Base-by-base conservation (phyloP, 1,140 invertebrate genomes). In the Zophobas atratus region DNA sequence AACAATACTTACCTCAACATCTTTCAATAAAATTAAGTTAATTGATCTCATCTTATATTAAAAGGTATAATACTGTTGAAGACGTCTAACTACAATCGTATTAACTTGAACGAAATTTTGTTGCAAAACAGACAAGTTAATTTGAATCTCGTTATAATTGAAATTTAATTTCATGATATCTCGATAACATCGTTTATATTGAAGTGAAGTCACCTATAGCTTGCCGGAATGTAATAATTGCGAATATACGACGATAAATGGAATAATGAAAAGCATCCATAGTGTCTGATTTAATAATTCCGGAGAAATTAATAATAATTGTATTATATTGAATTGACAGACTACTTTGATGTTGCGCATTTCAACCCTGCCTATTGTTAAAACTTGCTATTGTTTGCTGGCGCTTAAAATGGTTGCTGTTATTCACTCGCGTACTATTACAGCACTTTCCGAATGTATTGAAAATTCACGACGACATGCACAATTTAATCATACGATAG, bases 221-320 rank as follows among this genome's bases (percentile, higher is more conserved):
- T 55, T 60, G 55, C 57, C 72, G 78, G 78, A 79, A 79, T 79
- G 78, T 79, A 79, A 79, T 79, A 79, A 79, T 79, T 79, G 75
- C 78, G 70, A 76, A 76, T 79, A 75, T 70, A 78, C 77, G 77
- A 70, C 77, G 72, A 75, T 79, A 79, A 79, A 79, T 79, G 73
- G 51, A 55, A 76, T 76, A 76, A 79, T 79, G 77, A 79, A 80
- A 70, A 80, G 76, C 78, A 77, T 79, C 78, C 79, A 80, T 79
- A 81, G 76, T 77, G 77, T 77, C 80, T 82, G 81, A 82, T 82
- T 82, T 82, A 82, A 82, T 82, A 82, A 82, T 81, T 82, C 79
- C 77, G 67, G 80, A 79, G 81, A 82, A 82, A 81, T 82, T 82
- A 82, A 81, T 82, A 82, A 82, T 81, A 82, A 82, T 82, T 82